Conservation (phyloP, 2,888 invertebrate genomes). For the Pilophorus perplexus region DNA sequence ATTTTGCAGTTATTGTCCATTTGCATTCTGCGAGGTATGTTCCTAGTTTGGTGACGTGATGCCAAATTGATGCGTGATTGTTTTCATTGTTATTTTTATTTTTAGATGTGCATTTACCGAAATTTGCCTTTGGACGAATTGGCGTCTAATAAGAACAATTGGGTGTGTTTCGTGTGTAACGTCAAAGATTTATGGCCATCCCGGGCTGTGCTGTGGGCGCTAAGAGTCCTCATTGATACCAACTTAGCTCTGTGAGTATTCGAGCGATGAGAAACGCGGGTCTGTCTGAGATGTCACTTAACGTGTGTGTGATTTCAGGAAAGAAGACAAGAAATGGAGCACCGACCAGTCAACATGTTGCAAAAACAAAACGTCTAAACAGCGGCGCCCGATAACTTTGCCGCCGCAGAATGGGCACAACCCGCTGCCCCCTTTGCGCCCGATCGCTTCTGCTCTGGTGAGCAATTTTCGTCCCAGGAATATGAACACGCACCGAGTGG, state of each 20-base stretch:
- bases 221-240: slow-evolving; percentile 37
- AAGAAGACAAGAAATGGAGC: slow-evolving; percentile 36
- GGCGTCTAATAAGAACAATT: slow-evolving; percentile 20
- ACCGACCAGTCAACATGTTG: slow-evolving; percentile 36
- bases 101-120: slow-evolving; percentile 37
- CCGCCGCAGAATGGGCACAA: slow-evolving; percentile 23
- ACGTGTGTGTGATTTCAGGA: slow-evolving; percentile 29
- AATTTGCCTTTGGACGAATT: slow-evolving; percentile 37
- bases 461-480: neutral
- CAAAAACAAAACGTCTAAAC: slow-evolving; percentile 16
- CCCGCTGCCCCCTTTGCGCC: neutral
- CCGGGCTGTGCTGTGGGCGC: slow-evolving; percentile 43
- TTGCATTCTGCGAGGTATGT: slow-evolving; percentile 44
- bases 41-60: no score
- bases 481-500: neutral
- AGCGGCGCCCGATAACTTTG: slow-evolving; percentile 1
- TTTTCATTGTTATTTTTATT: neutral
- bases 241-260: slow-evolving; percentile 31
- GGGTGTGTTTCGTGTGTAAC: slow-evolving; percentile 43
- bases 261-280: neutral
- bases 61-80: no score
- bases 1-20: slow-evolving; percentile 43
- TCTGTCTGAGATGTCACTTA: neutral
- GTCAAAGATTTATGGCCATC: slow-evolving; percentile 42
- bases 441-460: neutral